A percentile compares a stretch with the other conserved stretches of the same genome.
Evolutionary conservation across 1,140 invertebrate genomes (phyloP).

Genomic region (Sarcophaga bullata): DNA sequence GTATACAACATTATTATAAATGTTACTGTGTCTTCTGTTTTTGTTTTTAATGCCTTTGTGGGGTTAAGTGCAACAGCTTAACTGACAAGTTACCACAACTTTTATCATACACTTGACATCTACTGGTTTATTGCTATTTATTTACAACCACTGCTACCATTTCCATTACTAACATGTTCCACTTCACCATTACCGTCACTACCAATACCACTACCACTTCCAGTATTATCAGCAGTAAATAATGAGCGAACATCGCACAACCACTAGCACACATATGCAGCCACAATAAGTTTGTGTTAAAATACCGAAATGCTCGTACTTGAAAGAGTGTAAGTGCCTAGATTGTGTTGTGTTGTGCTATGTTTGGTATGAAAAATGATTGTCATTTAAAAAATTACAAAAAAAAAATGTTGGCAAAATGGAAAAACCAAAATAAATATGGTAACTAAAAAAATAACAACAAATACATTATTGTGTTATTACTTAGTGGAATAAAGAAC

Average conservation of each 20-base stretch:
- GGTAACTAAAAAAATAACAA: no score
- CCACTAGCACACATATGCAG: no score
- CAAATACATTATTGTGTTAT: no score
- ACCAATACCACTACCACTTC: conserved; percentile 14
- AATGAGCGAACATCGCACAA: no score
- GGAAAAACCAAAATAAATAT: neutral
- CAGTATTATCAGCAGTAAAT: no score
- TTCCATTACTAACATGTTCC: neutral
- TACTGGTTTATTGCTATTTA: conserved; percentile 21
- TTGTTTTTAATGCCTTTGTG: neutral
- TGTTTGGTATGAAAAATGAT: conserved; percentile 32
- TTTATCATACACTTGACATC: conserved; percentile 38
- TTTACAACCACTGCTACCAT: neutral
- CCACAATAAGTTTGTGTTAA: no score
- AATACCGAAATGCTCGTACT: neutral
- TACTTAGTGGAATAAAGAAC: neutral
- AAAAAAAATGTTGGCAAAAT: neutral
- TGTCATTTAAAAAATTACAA: conserved; percentile 39
- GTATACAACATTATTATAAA: no score
- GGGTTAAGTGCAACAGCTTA: conserved; percentile 29
- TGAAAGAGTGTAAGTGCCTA: neutral
- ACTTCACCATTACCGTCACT: neutral
- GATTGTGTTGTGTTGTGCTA: neutral
- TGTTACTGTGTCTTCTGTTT: neutral
- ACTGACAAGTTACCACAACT: conserved; percentile 33